Percentiles rank a stretch among this genome's conserved stretches.
Evolutionary conservation across 2,797 vertebrate species (phyloP).

Genomic region (Scarus forsteni): DNA sequence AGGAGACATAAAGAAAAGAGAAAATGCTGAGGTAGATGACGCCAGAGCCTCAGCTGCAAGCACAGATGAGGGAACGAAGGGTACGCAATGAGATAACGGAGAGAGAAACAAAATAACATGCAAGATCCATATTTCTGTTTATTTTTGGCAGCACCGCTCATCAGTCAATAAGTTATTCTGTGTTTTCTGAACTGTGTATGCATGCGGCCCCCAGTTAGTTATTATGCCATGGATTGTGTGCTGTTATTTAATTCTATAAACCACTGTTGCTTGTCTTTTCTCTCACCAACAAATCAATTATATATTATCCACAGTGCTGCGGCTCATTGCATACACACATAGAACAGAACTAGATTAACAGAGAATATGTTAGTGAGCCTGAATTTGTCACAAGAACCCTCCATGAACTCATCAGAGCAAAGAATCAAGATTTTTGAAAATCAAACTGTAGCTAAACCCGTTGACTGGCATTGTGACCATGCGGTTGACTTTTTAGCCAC

Average conservation of each 20-base stretch:
- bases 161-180: constrained; percentile 14
- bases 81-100: not conserved
- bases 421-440: no score
- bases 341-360: no score
- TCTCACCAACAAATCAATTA: not conserved
- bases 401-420: no score
- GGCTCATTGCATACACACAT: no score
- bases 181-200: constrained; percentile 2
- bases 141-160: constrained; percentile 25
- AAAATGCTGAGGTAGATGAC: not conserved
- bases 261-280: not conserved
- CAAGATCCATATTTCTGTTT: constrained; percentile 31
- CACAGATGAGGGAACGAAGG: not conserved
- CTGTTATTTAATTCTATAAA: not conserved
- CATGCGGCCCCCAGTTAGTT: not conserved
- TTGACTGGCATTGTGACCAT: no score
- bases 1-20: not conserved
- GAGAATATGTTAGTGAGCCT: no score
- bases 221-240: not conserved
- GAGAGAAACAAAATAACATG: constrained; percentile 9
- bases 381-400: no score
- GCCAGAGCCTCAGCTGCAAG: not conserved
- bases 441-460: no score
- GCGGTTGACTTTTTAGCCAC: no score
- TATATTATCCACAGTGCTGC: not conserved